These are phyloP conservation scores for Macrosteles quadrilineatus DNA, from an alignment of 1,140 invertebrate genomes.

Conservation along the genomic window DNA sequence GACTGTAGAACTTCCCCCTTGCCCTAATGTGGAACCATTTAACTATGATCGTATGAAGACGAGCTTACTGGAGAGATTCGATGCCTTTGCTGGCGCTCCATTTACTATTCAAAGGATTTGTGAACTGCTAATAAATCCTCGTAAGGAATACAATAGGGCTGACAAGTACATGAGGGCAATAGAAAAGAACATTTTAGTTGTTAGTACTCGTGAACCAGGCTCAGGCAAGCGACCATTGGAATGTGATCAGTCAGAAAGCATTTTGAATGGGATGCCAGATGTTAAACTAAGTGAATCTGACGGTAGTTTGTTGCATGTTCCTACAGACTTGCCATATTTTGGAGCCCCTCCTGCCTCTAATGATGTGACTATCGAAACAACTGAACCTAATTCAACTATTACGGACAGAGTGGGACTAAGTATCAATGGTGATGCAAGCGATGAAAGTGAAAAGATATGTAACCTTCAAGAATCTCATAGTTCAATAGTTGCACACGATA, in stretches of 20 bases:
- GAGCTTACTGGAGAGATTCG: conserved; percentile 78
- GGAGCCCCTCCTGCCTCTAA: conserved; percentile 23
- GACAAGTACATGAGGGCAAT: conserved; percentile 96
- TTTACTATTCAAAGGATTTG: conserved; percentile 96
- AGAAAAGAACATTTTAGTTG: conserved; percentile 93
- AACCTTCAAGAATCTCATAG: background rate
- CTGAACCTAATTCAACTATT: background rate
- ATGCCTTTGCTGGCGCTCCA: conserved; percentile 84
- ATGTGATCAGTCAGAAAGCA: conserved; percentile 7
- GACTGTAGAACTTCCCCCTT: conserved; percentile 70
- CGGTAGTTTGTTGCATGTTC: conserved; percentile 10
- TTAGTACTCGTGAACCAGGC: conserved; percentile 91
- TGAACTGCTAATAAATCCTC: conserved; percentile 86
- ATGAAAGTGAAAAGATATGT: background rate
- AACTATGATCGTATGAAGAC: conserved; percentile 88
- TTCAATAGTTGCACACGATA: background rate
- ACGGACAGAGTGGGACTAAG: background rate
- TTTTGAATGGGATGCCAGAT: conserved; percentile 25
- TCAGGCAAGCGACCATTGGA: conserved; percentile 17
- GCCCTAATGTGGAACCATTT: conserved; percentile 88
- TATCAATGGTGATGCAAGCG: background rate
- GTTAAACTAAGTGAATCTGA: conserved; percentile 7
- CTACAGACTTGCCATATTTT: conserved; percentile 20
- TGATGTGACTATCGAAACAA: conserved; percentile 20
- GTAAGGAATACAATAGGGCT: conserved; percentile 92